These are phyloP conservation scores for Apamea crenata DNA, from an alignment of 2,888 invertebrate genomes.

Conservation along the genomic window DNA sequence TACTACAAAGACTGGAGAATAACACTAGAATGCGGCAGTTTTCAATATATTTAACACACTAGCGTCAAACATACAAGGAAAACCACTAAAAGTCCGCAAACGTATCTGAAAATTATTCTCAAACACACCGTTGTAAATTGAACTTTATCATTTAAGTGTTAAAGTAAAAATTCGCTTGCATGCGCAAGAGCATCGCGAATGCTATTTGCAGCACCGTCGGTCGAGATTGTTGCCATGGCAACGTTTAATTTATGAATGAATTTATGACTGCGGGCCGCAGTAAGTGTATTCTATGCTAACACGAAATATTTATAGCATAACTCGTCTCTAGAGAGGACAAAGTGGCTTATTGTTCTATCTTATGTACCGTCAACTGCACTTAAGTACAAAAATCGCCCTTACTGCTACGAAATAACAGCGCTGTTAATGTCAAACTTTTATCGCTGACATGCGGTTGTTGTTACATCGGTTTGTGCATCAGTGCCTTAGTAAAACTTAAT, in stretches of 20 bases:
- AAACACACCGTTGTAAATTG: background rate
- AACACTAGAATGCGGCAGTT: background rate
- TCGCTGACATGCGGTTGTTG: background rate
- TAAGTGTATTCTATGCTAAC: slow-evolving; percentile 43
- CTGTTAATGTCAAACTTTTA: background rate
- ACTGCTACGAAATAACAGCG: background rate
- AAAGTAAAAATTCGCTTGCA: slow-evolving; percentile 21
- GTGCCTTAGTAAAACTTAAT: slow-evolving; percentile 28
- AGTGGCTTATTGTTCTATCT: slow-evolving; percentile 49
- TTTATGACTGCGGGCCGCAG: slow-evolving; percentile 52
- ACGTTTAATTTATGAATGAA: slow-evolving; percentile 65
- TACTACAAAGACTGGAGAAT: background rate
- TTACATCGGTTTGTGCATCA: slow-evolving; percentile 6
- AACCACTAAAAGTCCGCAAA: slow-evolving; percentile 23
- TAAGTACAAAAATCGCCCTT: background rate
- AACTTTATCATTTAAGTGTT: background rate
- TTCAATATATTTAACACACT: slow-evolving; percentile 9
- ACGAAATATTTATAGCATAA: slow-evolving; percentile 54
- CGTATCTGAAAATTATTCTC: slow-evolving; percentile 5
- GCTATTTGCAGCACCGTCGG: slow-evolving; percentile 52
- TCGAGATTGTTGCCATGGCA: slow-evolving; percentile 57
- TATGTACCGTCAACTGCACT: background rate
- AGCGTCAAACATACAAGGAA: slow-evolving; percentile 23
- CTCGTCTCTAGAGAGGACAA: slow-evolving; percentile 37
- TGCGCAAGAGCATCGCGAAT: slow-evolving; percentile 11